Evolutionary conservation across 2,888 invertebrate species (phyloP).

Genomic region (Drosophila histrio): DNA sequence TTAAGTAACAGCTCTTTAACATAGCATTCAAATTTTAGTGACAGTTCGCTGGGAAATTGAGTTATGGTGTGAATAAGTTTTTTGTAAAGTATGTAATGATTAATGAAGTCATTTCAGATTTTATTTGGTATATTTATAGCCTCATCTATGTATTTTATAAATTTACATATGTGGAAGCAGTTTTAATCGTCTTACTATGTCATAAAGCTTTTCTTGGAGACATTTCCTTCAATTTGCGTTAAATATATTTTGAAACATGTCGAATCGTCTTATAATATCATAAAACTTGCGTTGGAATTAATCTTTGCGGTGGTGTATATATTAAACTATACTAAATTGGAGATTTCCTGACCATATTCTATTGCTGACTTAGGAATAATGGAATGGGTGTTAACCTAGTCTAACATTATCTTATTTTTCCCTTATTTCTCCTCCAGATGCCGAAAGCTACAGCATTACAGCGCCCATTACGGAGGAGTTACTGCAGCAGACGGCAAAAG

Average conservation of each 20-base stretch:
- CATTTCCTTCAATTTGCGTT: no score
- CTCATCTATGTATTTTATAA: no score
- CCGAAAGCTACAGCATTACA: constrained; percentile 87
- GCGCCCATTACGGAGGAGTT: constrained; percentile 88
- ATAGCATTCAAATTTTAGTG: neutral
- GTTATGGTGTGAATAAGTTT: neutral
- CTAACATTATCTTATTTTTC: neutral
- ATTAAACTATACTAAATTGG: no score
- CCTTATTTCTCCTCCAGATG: constrained; percentile 84
- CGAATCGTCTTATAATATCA: no score
- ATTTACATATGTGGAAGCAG: no score
- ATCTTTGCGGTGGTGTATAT: no score
- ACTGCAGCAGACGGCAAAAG: constrained; percentile 87
- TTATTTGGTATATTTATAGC: neutral
- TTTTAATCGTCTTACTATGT: no score
- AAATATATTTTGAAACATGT: no score
- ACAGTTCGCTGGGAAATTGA: neutral
- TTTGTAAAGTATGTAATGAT: neutral
- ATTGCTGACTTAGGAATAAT: neutral
- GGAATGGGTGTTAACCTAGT: neutral
- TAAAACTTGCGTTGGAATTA: no score
- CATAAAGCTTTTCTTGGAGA: no score
- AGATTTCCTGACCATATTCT: no score
- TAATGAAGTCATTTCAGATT: neutral
- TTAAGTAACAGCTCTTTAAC: neutral